These are phyloP conservation scores for Tinamus guttatus DNA, from an alignment of 2,113 vertebrate species.

Conservation along the genomic window DNA sequence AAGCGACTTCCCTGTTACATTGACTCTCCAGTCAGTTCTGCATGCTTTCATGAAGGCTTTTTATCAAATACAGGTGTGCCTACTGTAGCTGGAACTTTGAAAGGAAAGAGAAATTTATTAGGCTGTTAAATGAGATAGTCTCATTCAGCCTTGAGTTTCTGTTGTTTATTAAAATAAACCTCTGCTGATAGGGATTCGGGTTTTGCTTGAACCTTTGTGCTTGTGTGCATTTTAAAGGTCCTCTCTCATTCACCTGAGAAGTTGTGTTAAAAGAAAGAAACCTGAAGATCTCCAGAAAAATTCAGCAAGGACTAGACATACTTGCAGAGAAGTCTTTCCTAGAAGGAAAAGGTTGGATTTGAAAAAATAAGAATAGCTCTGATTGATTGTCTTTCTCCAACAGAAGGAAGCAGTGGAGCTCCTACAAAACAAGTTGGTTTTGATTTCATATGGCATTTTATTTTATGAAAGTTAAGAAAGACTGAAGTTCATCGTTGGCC, in stretches of 20 bases:
- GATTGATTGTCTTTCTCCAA: background rate
- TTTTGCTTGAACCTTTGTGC: constrained; percentile 36
- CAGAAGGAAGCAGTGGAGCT: background rate
- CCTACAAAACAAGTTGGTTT: background rate
- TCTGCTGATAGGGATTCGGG: constrained; percentile 16
- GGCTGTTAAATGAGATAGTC: constrained; percentile 37
- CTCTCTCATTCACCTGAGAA: background rate
- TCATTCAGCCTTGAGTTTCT: constrained; percentile 16
- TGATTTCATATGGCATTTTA: background rate
- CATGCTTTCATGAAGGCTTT: background rate
- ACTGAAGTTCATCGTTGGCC: background rate
- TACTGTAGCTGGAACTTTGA: constrained; percentile 1
- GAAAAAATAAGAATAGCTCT: background rate
- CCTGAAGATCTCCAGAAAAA: background rate
- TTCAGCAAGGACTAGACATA: background rate
- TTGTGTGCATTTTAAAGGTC: constrained; percentile 31
- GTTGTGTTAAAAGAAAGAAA: background rate
- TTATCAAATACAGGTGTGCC: background rate
- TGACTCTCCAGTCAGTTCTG: background rate
- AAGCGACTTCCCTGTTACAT: background rate
- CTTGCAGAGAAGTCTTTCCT: background rate
- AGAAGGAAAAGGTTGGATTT: background rate
- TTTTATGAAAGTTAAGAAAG: background rate
- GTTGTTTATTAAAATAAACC: constrained; percentile 36
- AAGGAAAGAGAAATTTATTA: background rate